Base-by-base conservation (phyloP, 2,888 invertebrate genomes). In the Serrognathus titanus region DNA sequence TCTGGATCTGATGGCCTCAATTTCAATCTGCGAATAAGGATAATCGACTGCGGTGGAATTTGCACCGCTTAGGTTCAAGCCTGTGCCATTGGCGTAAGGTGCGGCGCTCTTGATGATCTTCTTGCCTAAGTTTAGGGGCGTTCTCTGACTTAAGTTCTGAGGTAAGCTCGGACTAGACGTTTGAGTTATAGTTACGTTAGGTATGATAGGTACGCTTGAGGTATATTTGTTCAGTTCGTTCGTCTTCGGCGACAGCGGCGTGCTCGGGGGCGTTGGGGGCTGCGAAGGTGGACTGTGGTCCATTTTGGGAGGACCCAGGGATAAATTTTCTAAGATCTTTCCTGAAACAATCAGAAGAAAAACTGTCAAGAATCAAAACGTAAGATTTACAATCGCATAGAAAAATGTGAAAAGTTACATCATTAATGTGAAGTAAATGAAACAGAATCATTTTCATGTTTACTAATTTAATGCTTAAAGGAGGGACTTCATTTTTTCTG, bases 261-360 rank as follows among this genome's bases (percentile, higher is more conserved):
- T 80, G 55, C 78, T 75, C n/a, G 80, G 80, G 2, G 80, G 80
- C 13, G 80, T 80, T 9, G 81, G 80, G 4, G 80, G 80, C 64
- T 80, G 79, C n/a, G 76, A 76, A 8, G 76, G 75, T 9, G 78
- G 77, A 47, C 60, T 65, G 24, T 57, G 61, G 37, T 58, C 59
- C 46, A 57, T 57, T 58, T 59, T 64, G 24, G 63, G 61, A 35
- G 72, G 68, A 51, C 73, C 72, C 60, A 77, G 66, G 37, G 73
- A 70, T 53, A 80, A 71, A 63, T 78, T 79, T 65, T 80, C 80
- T 69, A 80, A 71, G 58, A 80, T 79, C 74, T 80, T 80, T 58
- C 80, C 80, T 80, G 73, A 65, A 72, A 68, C 61, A 63, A 66
- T 64, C 63, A 58, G 53, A 55, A 63, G 40, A 51, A 65, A 24